phyloP scores from a whole-genome alignment of 2,888 invertebrate genomes.

The Cheilosia vulpina region DNA sequence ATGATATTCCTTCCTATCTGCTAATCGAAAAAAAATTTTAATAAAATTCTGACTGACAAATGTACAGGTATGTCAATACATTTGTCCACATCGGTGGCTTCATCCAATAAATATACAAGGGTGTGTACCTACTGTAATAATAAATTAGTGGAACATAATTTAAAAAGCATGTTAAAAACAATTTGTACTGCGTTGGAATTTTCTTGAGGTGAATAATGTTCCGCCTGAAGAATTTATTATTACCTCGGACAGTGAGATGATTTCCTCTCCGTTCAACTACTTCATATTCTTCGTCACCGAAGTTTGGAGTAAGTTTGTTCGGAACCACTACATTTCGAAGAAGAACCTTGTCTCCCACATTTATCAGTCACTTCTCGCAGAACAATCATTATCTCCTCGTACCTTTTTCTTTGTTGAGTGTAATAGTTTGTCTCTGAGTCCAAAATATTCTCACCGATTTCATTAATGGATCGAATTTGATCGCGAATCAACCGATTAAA shows the following conservation, averaged over 20 bases:
- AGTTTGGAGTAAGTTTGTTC: background rate
- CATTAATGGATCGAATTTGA: too few species aligned
- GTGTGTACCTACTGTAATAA: background rate
- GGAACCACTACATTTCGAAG: background rate
- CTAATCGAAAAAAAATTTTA: constrained; percentile 17
- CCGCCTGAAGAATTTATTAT: too few species aligned
- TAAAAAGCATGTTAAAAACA: too few species aligned
- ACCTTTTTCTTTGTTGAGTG: too few species aligned
- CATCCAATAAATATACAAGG: background rate
- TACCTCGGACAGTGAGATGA: background rate
- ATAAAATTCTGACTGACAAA: constrained; percentile 39
- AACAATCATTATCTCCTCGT: too few species aligned
- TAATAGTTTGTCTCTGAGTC: too few species aligned
- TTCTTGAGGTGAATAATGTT: too few species aligned
- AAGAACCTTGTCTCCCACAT: constrained; percentile 11
- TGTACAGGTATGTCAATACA: constrained; percentile 29
- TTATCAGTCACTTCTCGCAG: too few species aligned
- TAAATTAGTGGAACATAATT: background rate
- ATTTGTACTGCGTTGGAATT: too few species aligned
- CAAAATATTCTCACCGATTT: too few species aligned
- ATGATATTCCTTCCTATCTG: constrained; percentile 36
- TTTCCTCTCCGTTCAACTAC: background rate
- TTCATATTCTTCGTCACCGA: too few species aligned
- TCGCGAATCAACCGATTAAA: too few species aligned
- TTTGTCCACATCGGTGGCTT: constrained; percentile 3